phyloP scores from a whole-genome alignment of 1,140 invertebrate species.

The Bombus confusus region DNA sequence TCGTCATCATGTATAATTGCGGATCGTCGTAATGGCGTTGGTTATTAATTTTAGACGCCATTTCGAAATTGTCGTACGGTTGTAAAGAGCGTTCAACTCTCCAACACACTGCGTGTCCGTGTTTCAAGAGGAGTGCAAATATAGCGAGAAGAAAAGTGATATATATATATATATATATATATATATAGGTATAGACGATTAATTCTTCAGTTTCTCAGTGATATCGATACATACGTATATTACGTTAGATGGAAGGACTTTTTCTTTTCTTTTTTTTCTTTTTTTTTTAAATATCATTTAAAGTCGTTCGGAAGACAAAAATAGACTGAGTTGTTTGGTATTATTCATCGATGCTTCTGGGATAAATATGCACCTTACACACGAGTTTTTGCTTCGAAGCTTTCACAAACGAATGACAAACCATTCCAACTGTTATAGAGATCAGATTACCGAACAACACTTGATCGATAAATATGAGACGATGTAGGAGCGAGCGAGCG shows the following conservation, averaged over 20 bases:
- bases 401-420: constrained; percentile 59
- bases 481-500: constrained; percentile 23
- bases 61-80: constrained; percentile 26
- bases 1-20: constrained; percentile 10
- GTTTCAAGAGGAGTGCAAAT: constrained; percentile 6
- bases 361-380: constrained; percentile 21
- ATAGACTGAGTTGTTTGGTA: constrained; percentile 57
- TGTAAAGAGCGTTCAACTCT: constrained; percentile 8
- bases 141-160: constrained; percentile 27
- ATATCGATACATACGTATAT: constrained; percentile 15
- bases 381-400: constrained; percentile 45
- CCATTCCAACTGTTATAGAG: constrained; percentile 71
- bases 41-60: constrained; percentile 35
- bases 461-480: constrained; percentile 49
- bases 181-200: constrained; percentile 35
- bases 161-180: not conserved
- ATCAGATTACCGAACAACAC: constrained; percentile 44
- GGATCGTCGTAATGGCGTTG: constrained; percentile 23
- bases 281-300: constrained; percentile 36
- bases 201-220: constrained; percentile 41
- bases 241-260: constrained; percentile 12
- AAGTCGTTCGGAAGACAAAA: constrained; percentile 37
- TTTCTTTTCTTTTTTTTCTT: constrained; percentile 24
- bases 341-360: constrained; percentile 51
- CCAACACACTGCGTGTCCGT: constrained; percentile 24